Evolutionary conservation across 2,888 invertebrate genomes (phyloP).

Genomic region (Dendrolimus houi): DNA sequence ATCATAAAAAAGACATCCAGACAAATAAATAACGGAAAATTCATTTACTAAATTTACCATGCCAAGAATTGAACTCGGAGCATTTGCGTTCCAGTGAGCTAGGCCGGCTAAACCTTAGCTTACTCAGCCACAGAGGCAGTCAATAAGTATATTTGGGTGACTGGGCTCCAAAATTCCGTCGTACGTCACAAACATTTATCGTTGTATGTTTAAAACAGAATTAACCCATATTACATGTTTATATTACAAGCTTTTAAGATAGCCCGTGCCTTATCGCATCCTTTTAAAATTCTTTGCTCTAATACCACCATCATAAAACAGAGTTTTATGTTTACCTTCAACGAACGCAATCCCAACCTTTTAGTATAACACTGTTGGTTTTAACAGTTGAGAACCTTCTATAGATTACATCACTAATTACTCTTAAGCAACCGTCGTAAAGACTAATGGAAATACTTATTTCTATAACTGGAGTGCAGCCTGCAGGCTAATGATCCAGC

Average conservation of each 20-base stretch:
- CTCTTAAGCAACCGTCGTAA: background rate
- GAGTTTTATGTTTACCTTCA: background rate
- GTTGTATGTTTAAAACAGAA: background rate
- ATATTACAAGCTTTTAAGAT: slow-evolving; percentile 15
- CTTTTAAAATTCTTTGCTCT: slow-evolving; percentile 23
- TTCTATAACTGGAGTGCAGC: no score
- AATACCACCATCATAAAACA: slow-evolving; percentile 8
- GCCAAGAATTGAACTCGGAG: no score
- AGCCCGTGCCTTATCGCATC: slow-evolving; percentile 28
- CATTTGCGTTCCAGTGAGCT: no score
- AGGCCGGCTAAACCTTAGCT: no score
- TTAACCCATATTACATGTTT: background rate
- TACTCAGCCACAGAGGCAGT: no score
- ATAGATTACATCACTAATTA: background rate
- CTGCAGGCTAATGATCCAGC: no score
- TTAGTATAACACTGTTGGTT: background rate
- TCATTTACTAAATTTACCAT: no score
- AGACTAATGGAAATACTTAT: background rate
- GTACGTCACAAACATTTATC: no score
- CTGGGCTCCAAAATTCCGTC: no score
- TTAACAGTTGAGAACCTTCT: background rate
- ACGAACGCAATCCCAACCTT: slow-evolving; percentile 1
- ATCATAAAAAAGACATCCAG: no score
- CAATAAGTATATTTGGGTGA: no score
- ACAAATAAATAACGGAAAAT: no score